Conservation (phyloP, 2,888 invertebrate genomes). For the Rhimphoctona megacephalus region DNA sequence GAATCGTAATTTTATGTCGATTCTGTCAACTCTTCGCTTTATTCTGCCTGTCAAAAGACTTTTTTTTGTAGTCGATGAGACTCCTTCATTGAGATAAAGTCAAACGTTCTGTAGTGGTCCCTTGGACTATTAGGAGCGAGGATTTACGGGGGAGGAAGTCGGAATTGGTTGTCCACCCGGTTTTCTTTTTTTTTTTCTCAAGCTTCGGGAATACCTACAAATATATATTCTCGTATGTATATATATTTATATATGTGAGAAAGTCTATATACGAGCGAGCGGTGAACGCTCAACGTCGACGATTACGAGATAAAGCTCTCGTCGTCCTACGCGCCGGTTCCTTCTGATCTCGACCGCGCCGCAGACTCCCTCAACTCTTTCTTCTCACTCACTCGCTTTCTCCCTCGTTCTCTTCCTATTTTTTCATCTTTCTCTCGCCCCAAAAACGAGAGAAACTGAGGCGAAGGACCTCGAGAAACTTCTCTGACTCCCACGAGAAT, state of each 20-base stretch:
- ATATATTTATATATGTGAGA: conserved; percentile 19
- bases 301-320: conserved; percentile 79
- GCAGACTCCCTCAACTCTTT: conserved; percentile 57
- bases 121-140: conserved; percentile 60
- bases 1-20: conserved; percentile 1
- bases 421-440: conserved; percentile 64
- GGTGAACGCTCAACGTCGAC: conserved; percentile 75
- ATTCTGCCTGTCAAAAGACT: conserved; percentile 1
- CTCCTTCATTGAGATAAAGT: conserved; percentile 50
- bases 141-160: conserved; percentile 62
- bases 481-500: conserved; percentile 73
- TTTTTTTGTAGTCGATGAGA: conserved; percentile 45
- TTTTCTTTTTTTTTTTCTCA: conserved; percentile 46
- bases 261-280: conserved; percentile 43
- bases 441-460: conserved; percentile 71
- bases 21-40: not conserved
- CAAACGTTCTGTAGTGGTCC: conserved; percentile 34
- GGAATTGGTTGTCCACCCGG: conserved; percentile 55
- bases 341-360: conserved; percentile 70
- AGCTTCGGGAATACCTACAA: conserved; percentile 37
- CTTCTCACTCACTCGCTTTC: not conserved
- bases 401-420: conserved; percentile 28
- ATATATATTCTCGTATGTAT: conserved; percentile 7
- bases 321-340: conserved; percentile 72
- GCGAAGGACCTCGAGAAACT: conserved; percentile 73